phyloP scores from a whole-genome alignment of 2,888 invertebrate species.

The Laothoe populi region DNA sequence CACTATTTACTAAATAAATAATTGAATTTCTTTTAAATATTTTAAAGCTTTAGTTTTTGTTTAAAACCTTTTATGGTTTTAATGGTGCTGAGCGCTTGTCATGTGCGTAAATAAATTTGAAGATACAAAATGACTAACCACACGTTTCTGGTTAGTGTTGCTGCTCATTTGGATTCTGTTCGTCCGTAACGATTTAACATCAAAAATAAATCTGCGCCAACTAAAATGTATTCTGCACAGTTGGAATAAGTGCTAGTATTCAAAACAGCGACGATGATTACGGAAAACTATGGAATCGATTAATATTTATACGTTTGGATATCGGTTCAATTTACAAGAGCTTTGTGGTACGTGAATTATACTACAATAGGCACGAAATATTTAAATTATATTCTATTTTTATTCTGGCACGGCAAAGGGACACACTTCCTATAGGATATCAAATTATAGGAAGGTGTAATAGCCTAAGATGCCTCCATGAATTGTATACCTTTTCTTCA shows the following conservation, averaged over 20 bases:
- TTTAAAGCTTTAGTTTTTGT: not conserved
- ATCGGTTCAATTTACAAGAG: not conserved
- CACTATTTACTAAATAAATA: no score
- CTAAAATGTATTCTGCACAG: not conserved
- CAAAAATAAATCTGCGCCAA: not conserved
- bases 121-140: slow-evolving; percentile 28
- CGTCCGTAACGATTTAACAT: slow-evolving; percentile 21
- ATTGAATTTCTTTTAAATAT: no score
- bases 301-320: slow-evolving; percentile 17
- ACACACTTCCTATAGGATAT: no score
- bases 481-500: no score
- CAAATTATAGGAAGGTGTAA: no score
- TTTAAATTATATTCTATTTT: not conserved
- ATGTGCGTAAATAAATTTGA: slow-evolving; percentile 20
- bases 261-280: not conserved
- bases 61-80: not conserved
- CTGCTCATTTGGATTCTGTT: slow-evolving; percentile 27
- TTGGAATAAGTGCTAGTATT: not conserved
- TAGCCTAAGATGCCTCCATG: no score
- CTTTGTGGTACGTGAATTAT: not conserved
- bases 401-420: no score
- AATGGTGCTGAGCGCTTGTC: slow-evolving; percentile 13
- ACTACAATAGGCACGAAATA: not conserved
- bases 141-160: slow-evolving; percentile 28
- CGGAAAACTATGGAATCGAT: slow-evolving; percentile 16